These are phyloP conservation scores for Pterocles burchelli DNA, from an alignment of 2,113 vertebrate species.

Conservation along the genomic window DNA sequence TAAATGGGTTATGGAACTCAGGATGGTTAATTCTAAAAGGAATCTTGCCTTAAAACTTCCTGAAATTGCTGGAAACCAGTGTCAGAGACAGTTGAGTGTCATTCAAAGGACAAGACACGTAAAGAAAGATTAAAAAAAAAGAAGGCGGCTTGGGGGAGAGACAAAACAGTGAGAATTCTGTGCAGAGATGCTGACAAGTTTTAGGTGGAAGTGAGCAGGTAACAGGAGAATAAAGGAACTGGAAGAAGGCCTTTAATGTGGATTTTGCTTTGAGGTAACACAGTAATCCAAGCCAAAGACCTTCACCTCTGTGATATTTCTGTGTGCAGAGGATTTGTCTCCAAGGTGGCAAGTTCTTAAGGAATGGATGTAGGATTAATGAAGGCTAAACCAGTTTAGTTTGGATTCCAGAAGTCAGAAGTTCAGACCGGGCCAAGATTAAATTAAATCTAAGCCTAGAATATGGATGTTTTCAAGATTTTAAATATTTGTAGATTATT, in stretches of 20 bases:
- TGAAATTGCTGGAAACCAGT: neutral
- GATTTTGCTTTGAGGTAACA: neutral
- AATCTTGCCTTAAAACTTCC: neutral
- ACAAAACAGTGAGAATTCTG: neutral
- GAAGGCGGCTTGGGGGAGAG: neutral
- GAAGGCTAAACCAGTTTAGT: conserved; percentile 30
- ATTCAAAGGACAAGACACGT: accelerated
- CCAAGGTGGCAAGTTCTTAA: neutral
- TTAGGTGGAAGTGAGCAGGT: neutral
- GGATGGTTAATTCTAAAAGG: neutral
- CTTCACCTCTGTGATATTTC: conserved; percentile 3
- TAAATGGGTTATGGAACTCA: neutral
- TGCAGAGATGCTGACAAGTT: neutral
- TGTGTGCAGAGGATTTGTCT: conserved; percentile 21
- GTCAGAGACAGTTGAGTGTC: neutral
- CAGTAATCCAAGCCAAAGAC: neutral
- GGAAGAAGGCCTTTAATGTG: neutral
- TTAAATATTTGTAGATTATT: neutral
- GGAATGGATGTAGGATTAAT: conserved; percentile 11
- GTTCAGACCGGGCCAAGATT: neutral
- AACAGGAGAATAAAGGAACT: neutral
- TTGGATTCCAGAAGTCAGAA: conserved; percentile 23
- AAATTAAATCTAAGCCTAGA: conserved; percentile 9
- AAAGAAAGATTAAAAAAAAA: neutral
- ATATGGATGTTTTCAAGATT: neutral